Evolutionary conservation across 2,797 vertebrate species (phyloP), one percentile per base, ranked within the genome.

Genomic region (Emydoidea blandingii): DNA sequence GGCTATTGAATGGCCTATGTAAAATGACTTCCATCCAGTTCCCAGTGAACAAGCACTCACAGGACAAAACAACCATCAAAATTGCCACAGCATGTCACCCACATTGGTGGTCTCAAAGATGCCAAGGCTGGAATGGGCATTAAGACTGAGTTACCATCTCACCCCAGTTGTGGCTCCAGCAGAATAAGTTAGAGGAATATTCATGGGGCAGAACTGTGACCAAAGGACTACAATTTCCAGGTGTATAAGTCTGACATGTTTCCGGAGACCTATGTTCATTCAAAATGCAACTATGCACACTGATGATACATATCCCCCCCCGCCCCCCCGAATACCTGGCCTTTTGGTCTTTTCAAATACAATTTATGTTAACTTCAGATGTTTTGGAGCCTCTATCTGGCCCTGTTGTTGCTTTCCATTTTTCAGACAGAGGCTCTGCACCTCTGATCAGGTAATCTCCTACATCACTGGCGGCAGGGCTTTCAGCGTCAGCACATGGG

Each of bases 1-100:
- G 34, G 65, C 84, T 79, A 89, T 83, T 81, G 94, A 53, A 19
- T 81, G 34, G 34, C 8, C 14, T 41, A 19, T 62, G n/a, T 80
- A 65, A 54, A 56, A 18, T 52, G 2, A 6, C 62, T 95, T 79
- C 81, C 78, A 9, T 1, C 44, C 12, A 84, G 52, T 18, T 72
- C n/a, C 6, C 44, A 31, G 5, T 37, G 37, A 44, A 25, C 37
- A 74, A 85, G 44, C 10, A 49, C 41, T 34, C 41, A 18, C 19
- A n/a, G 62, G 49, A 79, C 79, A 86, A 94, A 89, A 6, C n/a
- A 19, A 72, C 52, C 87, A 81, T 27, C 90, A 79, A 83, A 54
- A 27, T 68, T 84, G 79, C 59, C 88, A 85, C 34, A 84, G 49
- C 41, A 90, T 34, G 15, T 12, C 74, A 68, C 81, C 37, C 27